phyloP scores from a whole-genome alignment of 2,797 vertebrate genomes.

The Myotis myotis region DNA sequence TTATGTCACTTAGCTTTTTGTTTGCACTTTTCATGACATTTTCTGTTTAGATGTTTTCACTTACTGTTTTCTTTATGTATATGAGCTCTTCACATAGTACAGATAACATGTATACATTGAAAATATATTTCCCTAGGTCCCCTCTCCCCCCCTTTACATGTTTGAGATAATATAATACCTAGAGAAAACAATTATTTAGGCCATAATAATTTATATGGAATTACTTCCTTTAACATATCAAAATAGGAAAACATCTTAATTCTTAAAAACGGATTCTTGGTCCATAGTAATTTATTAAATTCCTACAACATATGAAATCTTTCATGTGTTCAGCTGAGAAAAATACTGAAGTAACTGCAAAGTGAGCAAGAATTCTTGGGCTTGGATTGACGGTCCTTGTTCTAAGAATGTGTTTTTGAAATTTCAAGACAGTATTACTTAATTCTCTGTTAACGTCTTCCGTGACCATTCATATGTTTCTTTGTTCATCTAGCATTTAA shows the following conservation, averaged over 20 bases:
- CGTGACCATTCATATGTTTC: not conserved
- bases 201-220: not conserved
- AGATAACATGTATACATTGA: not conserved
- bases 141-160: not conserved
- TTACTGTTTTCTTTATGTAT: not conserved
- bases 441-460: not conserved
- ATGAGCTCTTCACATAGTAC: not conserved
- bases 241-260: not conserved
- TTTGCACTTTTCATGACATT: conserved; percentile 5
- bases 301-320: not conserved
- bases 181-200: conserved; percentile 32
- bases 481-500: not conserved
- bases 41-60: not conserved
- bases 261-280: not conserved
- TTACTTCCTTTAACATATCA: not conserved
- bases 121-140: not conserved
- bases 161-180: not conserved
- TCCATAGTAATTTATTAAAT: not conserved
- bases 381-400: not conserved
- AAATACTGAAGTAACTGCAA: not conserved
- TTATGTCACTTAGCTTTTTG: conserved; percentile 39
- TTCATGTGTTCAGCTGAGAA: not conserved
- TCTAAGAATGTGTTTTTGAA: not conserved
- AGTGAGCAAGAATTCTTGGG: not conserved
- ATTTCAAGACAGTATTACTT: not conserved